Conservation (phyloP, 2,797 vertebrate genomes). For the Cynodonichthys magdalenae region DNA sequence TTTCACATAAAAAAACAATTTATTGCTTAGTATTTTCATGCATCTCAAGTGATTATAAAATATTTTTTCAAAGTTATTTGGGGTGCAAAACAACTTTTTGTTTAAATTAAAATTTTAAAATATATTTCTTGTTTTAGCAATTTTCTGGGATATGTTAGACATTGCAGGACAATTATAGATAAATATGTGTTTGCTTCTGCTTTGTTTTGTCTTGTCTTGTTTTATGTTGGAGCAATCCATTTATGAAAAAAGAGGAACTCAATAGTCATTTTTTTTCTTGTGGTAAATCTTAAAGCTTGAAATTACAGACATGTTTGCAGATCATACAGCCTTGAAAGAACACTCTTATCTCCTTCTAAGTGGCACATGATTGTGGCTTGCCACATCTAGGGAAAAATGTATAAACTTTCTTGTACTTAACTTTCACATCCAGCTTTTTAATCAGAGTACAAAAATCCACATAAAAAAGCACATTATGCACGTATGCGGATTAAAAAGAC, state of each 20-base stretch:
- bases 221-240: conserved; percentile 14
- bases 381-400: conserved; percentile 24
- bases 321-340: conserved; percentile 36
- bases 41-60: not conserved
- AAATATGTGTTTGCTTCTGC: not conserved
- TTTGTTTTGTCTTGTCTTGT: conserved; percentile 17
- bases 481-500: conserved; percentile 45
- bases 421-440: conserved; percentile 66
- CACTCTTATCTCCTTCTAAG: conserved; percentile 23
- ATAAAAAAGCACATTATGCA: conserved; percentile 59
- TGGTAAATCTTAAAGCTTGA: conserved; percentile 32
- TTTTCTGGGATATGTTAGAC: conserved; percentile 7
- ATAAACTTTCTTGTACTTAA: conserved; percentile 60
- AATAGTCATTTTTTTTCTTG: conserved; percentile 1
- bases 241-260: conserved; percentile 4
- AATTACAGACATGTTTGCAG: conserved; percentile 32
- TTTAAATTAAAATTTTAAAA: conserved; percentile 1
- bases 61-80: not conserved
- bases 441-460: conserved; percentile 60
- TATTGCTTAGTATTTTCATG: not conserved
- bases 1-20: not conserved
- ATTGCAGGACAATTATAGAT: conserved; percentile 12
- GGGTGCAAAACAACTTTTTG: not conserved
- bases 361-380: conserved; percentile 28
- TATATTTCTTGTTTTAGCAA: not conserved